Conservation (phyloP, 2,797 vertebrate genomes). For the Macrochelys suwanniensis region DNA sequence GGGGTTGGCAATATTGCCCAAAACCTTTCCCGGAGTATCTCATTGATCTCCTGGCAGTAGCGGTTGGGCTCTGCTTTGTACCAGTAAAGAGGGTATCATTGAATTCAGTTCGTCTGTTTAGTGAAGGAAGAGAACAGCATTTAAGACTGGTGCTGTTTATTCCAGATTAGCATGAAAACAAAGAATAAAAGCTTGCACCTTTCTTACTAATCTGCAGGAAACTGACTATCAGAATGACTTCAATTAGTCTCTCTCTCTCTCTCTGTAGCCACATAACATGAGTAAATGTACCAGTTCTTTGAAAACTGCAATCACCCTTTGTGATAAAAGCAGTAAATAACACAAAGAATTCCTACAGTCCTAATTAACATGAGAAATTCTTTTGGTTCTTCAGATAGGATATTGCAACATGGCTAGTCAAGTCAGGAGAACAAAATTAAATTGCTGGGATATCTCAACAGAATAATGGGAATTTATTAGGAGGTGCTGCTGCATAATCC, state of each 20-base stretch:
- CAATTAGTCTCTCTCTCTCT: conserved; percentile 51
- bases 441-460: conserved; percentile 45
- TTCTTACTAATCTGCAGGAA: neutral
- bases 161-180: neutral
- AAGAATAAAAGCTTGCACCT: conserved; percentile 13
- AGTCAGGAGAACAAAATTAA: conserved; percentile 37
- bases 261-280: conserved; percentile 53
- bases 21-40: rapidly evolving
- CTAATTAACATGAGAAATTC: conserved; percentile 69
- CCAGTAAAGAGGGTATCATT: rapidly evolving
- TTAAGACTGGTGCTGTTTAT: neutral
- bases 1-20: neutral
- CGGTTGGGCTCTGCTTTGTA: neutral
- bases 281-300: neutral
- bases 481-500: conserved; percentile 48
- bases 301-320: conserved; percentile 38
- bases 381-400: conserved; percentile 43
- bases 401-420: conserved; percentile 41
- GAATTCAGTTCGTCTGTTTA: neutral
- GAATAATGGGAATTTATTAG: conserved; percentile 65
- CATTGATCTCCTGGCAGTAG: neutral
- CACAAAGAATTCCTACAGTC: conserved; percentile 58
- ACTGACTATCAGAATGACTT: neutral
- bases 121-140: neutral
- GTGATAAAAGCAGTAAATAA: conserved; percentile 59